These are phyloP conservation scores for Caracal caracal DNA, from an alignment of 2,113 vertebrate genomes.

Conservation along the genomic window DNA sequence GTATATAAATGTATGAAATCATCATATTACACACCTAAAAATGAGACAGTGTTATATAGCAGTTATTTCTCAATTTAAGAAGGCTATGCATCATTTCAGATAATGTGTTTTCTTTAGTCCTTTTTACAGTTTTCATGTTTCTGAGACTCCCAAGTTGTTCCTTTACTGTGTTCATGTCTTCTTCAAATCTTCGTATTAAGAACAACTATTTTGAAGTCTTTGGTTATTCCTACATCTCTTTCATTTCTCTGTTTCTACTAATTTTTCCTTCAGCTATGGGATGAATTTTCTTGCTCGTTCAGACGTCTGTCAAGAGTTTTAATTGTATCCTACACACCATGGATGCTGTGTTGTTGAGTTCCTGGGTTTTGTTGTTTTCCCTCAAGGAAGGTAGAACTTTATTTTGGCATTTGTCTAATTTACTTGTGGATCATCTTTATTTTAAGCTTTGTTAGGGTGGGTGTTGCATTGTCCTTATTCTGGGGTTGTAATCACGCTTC, in stretches of 20 bases:
- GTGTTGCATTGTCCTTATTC: not conserved
- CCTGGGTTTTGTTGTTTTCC: not conserved
- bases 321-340: not conserved
- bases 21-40: not conserved
- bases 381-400: not conserved
- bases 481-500: not conserved
- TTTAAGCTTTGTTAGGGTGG: conserved; percentile 24
- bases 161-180: not conserved
- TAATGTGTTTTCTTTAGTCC: not conserved
- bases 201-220: not conserved
- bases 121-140: conserved; percentile 2
- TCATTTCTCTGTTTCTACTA: not conserved
- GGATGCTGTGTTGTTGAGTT: not conserved
- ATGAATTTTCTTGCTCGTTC: not conserved
- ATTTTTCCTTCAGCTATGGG: not conserved
- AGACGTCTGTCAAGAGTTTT: not conserved
- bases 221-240: not conserved
- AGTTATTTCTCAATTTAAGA: not conserved
- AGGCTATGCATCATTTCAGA: not conserved
- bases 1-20: not conserved
- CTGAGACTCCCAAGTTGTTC: not conserved
- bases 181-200: not conserved
- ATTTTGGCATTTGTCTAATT: conserved; percentile 17
- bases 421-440: not conserved
- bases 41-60: not conserved